Evolutionary conservation across 2,113 vertebrate species (phyloP).

Genomic region (Echinops telfairi): DNA sequence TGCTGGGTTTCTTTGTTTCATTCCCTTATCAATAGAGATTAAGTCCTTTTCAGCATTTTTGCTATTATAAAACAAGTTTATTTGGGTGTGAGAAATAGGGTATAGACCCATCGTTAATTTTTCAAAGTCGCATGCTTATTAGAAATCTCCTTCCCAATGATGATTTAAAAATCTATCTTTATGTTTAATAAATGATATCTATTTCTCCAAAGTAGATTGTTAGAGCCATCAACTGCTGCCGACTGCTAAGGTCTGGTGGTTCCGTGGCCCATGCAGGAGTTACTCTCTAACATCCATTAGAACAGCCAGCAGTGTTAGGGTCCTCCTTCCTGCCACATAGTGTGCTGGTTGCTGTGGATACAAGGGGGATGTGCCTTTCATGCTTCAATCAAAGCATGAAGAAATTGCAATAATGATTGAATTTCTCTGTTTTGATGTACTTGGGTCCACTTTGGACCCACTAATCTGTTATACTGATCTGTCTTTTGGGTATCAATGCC

Average conservation of each 20-base stretch:
- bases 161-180: constrained; percentile 15
- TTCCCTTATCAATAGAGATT: neutral
- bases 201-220: too few relatives aligned
- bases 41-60: constrained; percentile 44
- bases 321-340: neutral
- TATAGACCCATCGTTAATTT: neutral
- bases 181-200: neutral
- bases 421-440: neutral
- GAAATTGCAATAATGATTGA: neutral
- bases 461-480: neutral
- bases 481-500: neutral
- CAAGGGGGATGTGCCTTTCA: neutral
- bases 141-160: neutral
- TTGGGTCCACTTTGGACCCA: neutral
- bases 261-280: neutral
- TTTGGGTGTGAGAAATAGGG: neutral
- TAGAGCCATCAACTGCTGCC: neutral
- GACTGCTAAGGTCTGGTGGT: neutral
- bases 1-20: too few relatives aligned
- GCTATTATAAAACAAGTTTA: constrained; percentile 3
- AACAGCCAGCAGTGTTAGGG: neutral
- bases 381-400: neutral
- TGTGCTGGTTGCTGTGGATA: neutral
- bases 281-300: neutral
- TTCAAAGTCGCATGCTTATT: constrained; percentile 23